Conservation (phyloP, 2,888 invertebrate species). For the Ypsolopha scabrella region DNA sequence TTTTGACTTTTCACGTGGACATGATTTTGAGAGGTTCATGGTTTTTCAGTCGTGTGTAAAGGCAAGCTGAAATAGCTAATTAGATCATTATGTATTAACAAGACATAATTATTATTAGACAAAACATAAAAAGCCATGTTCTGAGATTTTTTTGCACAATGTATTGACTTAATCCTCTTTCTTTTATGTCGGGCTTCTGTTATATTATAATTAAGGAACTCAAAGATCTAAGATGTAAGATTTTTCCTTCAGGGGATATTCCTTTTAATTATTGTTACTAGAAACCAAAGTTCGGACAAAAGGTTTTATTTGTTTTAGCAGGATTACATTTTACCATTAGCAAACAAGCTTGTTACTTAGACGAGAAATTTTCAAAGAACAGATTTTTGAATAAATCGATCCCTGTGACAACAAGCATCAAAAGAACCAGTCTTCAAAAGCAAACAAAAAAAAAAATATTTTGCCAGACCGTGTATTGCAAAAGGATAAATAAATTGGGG, state of each 20-base stretch:
- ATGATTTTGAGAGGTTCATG: too few species aligned
- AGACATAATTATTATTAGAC: too few species aligned
- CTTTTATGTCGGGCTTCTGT: too few species aligned
- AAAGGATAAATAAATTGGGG: constrained; percentile 57
- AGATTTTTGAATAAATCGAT: constrained; percentile 3
- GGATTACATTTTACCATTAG: constrained; percentile 1
- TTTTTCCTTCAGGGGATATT: too few species aligned
- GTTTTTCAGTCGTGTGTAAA: too few species aligned
- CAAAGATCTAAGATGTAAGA: too few species aligned
- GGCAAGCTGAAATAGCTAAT: too few species aligned
- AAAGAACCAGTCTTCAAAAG: constrained; percentile 58
- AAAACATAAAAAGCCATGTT: neutral
- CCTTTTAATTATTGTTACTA: too few species aligned
- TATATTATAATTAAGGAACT: too few species aligned
- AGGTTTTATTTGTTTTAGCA: neutral
- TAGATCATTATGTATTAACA: too few species aligned
- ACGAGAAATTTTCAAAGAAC: neutral
- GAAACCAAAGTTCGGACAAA: too few species aligned
- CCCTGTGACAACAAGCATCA: constrained; percentile 52
- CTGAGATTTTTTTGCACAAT: neutral
- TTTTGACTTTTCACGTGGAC: too few species aligned
- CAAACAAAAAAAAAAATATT: constrained; percentile 61
- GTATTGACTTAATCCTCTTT: neutral
- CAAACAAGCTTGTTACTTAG: neutral
- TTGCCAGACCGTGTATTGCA: constrained; percentile 43